Evolutionary conservation across 1,140 invertebrate species (phyloP), one percentile per base, ranked within the genome.

Genomic region (Sarcophaga peregrina): DNA sequence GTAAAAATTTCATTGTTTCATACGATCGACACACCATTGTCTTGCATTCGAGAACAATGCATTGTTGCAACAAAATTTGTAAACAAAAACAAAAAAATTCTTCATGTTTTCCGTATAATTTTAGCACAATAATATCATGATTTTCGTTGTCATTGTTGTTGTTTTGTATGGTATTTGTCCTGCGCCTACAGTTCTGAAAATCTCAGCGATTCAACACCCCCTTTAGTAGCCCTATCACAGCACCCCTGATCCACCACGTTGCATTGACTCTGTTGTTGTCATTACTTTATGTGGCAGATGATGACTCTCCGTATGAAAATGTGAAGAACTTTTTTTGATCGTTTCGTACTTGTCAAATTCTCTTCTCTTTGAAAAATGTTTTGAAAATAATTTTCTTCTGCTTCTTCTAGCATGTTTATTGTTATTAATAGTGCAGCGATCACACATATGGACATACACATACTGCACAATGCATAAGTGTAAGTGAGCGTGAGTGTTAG

Each of bases 41-140:
- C 20, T 20, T 68, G 17, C 20, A 20, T 17, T 9, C 20, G 62
- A 68, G 17, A 68, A 68, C 15, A 58, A 58, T 17, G 25, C 25
- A 37, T 37, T 72, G 17, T 17, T 72, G 62, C 62, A 25, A 20
- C 25, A 37, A 37, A 37, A 37, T 37, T 37, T 25, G 62, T 7
- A 72, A 25, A 72, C 17, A 6, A 25, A 8, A 72, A 78, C 47
- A 78, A 78, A 50, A 78, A 17, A 52, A 17, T n/a, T 17, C 9
- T 52, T 20, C 20, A n/a, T 25, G 50, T 78, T 78, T 52, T 78
- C 25, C 25, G 25, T 78, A 78, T 78, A 78, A 78, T 50, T 78
- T 78, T 78, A 78, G 75, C 15, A 78, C 75, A 78, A 76, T 47
- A 76, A 78, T 78, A 78, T 52, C n/a, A n/a, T n/a, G n/a, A n/a